Conservation (phyloP, 2,113 vertebrate genomes). For the Phoenicopterus ruber region DNA sequence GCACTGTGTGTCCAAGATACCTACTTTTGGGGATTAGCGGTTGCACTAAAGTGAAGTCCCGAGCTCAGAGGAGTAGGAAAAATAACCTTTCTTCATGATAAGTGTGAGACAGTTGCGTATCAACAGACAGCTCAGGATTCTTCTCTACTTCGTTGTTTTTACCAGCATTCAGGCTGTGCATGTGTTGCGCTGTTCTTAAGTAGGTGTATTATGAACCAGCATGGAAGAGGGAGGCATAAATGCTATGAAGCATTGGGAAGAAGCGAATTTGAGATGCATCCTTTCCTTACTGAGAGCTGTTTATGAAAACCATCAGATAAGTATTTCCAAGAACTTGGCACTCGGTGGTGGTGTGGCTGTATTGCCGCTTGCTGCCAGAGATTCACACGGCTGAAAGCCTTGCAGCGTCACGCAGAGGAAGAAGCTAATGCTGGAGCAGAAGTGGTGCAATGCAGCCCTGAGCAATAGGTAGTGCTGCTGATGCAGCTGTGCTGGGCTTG, state of each 20-base stretch:
- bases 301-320: background rate
- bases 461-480: background rate
- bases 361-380: background rate
- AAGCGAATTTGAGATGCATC: background rate
- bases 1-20: background rate
- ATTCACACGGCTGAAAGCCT: background rate
- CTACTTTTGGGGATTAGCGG: background rate
- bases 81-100: background rate
- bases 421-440: background rate
- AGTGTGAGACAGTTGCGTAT: background rate
- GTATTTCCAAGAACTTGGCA: background rate
- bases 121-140: background rate
- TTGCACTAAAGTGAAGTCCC: background rate
- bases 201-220: background rate
- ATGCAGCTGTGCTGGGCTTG: background rate
- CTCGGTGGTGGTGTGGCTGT: rapidly evolving
- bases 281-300: background rate
- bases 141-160: background rate
- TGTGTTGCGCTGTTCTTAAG: background rate
- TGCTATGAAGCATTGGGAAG: background rate
- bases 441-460: too few species aligned
- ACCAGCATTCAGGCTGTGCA: background rate
- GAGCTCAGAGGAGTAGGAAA: background rate
- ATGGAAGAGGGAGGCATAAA: background rate
- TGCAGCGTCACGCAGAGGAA: background rate